Conservation (phyloP, 64 coral and sea anemone species). For the Stichodactyla helianthus region DNA sequence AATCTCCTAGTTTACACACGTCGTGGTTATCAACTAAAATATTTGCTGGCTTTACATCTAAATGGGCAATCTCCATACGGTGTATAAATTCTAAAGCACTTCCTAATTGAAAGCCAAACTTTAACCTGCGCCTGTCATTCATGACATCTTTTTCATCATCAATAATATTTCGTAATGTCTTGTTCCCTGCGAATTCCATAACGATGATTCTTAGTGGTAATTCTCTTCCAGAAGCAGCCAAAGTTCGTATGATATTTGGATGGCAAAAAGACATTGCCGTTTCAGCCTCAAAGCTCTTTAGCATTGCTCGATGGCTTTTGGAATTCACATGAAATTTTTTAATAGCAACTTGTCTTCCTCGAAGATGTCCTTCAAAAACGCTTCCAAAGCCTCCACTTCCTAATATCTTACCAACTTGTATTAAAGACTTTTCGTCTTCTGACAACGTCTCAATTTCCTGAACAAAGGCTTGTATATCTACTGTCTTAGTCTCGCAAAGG, state of each 20-base stretch:
- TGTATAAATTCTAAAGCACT: constrained; percentile 79
- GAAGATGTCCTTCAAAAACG: constrained; percentile 78
- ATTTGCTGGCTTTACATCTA: constrained; percentile 91
- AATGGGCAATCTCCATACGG: constrained; percentile 76
- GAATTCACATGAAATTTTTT: constrained; percentile 86
- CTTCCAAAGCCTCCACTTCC: constrained; percentile 93
- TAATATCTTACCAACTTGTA: constrained; percentile 58
- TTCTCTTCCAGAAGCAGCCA: constrained; percentile 59
- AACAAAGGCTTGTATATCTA: constrained; percentile 72
- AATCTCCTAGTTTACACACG: constrained; percentile 91
- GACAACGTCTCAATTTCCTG: constrained; percentile 81
- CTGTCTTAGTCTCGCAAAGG: constrained; percentile 60
- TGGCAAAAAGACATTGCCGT: constrained; percentile 81
- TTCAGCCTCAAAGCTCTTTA: constrained; percentile 95
- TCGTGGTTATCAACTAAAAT: constrained; percentile 78
- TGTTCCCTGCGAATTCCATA: constrained; percentile 85
- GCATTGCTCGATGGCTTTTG: constrained; percentile 81
- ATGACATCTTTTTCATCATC: constrained; percentile 77
- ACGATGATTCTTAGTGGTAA: constrained; percentile 61
- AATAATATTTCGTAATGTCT: constrained; percentile 79
- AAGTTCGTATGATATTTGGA: constrained; percentile 78
- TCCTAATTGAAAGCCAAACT: constrained; percentile 69
- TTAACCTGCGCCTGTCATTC: constrained; percentile 54
- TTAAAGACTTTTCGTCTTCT: constrained; percentile 76
- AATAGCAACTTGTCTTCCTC: constrained; percentile 66